phyloP scores from a whole-genome alignment of 2,797 vertebrate species.

The Helicolenus hilgendorfi region DNA sequence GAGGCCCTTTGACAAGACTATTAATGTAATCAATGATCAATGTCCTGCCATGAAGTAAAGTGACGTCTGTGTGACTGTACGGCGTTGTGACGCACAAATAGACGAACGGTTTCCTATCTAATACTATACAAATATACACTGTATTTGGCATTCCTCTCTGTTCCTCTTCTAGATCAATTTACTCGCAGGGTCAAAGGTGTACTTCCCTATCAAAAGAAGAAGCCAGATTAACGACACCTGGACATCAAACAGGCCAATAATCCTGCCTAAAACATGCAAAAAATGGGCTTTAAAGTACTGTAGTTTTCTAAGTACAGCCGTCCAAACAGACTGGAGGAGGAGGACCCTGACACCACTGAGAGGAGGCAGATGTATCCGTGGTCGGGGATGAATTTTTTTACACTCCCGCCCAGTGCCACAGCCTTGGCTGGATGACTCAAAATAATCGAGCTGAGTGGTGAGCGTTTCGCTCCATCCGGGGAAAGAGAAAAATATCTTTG shows the following conservation, averaged over 20 bases:
- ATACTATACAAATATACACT: not conserved
- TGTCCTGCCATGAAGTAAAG: not conserved
- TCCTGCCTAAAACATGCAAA: not conserved
- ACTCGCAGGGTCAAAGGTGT: constrained; percentile 39
- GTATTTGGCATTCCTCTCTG: not conserved
- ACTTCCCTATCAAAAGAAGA: constrained; percentile 76
- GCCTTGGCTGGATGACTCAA: constrained; percentile 74
- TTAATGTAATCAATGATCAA: constrained; percentile 24
- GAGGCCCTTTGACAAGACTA: constrained; percentile 26
- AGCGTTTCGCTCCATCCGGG: constrained; percentile 40
- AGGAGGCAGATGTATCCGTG: constrained; percentile 69
- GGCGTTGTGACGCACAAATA: not conserved
- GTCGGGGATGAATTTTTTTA: constrained; percentile 70
- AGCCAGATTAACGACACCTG: not conserved
- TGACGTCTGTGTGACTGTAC: not conserved
- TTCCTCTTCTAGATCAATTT: constrained; percentile 56
- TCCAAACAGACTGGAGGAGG: constrained; percentile 9
- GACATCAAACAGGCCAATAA: not conserved
- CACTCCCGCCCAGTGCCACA: constrained; percentile 70
- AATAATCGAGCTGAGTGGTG: constrained; percentile 68
- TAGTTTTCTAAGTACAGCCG: not conserved
- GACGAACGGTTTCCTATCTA: not conserved
- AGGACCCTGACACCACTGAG: constrained; percentile 42
- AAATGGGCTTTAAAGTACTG: not conserved
- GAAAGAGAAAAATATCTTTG: constrained; percentile 67